Base-by-base conservation (phyloP, 2,888 invertebrate species). In the Exocentrus adspersus region DNA sequence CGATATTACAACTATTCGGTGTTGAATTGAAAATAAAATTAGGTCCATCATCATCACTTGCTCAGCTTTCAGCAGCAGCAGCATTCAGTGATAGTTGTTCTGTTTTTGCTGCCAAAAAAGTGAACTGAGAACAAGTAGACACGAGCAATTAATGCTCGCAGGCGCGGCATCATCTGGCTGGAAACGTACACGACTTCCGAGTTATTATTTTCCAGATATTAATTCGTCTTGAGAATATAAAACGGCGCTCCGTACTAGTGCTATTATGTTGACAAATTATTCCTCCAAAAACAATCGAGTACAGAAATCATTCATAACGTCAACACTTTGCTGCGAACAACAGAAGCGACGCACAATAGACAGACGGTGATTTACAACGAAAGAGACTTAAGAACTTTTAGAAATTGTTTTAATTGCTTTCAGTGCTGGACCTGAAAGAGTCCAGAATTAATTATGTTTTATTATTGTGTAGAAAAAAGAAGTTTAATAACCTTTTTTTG, bases 301-400 rank as follows among this genome's bases (percentile, higher is more conserved):
- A 46, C 57, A 57, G 57, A 32, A 57, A 57, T 57, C 46, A 57
- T 57, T 57, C 57, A 57, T 46, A 57, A 57, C 21, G 57, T 57
- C 57, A 57, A 54, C 54, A 30, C 54, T 54, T 42, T 24, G 43
- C 54, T n/a, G 45, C 42, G 21, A 45, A 57, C 30, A 30, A 57
- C 45, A 45, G 21, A 19, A 45, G 30, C 57, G 19, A 45, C 57
- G 32, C 42, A 46, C 45, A 17, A 57, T 57, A 57, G 46, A 46
- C 45, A 46, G 30, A 46, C 30, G 45, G 45, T 57, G 57, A 57
- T 46, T 57, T 57, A 57, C 54, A 21, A 43, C 43, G 20, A 42
- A 16, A 46, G 42, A 32, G 57, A 57, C 43, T 54, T 54, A 43
- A 54, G 54, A 54, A 57, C 30, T 46, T 57, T 57, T 20, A 32